Percentiles rank a stretch among this genome's conserved stretches.
Evolutionary conservation across 1,140 invertebrate species (phyloP).

Genomic region (Paraescarpia echinospica): DNA sequence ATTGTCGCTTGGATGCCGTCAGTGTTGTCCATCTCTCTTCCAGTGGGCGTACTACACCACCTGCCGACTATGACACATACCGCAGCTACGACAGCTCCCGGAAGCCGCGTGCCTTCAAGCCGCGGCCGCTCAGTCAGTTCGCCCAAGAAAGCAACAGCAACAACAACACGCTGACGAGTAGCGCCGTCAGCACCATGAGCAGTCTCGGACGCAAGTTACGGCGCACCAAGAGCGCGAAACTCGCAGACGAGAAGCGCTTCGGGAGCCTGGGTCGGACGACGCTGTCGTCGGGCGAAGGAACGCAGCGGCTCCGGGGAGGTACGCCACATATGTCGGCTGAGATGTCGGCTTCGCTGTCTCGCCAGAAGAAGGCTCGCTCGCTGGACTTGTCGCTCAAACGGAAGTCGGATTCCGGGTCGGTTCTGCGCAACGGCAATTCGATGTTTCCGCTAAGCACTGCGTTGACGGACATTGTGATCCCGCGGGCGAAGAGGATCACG

Average conservation of each 20-base stretch:
- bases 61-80: background rate
- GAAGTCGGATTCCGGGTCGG: background rate
- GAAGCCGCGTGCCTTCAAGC: slow-evolving; percentile 2
- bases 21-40: background rate
- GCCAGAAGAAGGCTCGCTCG: background rate
- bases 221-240: background rate
- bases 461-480: background rate
- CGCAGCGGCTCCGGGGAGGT: background rate
- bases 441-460: background rate
- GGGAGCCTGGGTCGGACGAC: background rate
- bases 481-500: background rate
- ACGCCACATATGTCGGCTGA: slow-evolving; percentile 2
- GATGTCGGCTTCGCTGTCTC: background rate
- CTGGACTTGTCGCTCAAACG: background rate
- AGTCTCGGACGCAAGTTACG: slow-evolving; percentile 9
- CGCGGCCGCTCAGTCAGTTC: background rate
- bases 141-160: background rate
- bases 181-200: background rate
- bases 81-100: slow-evolving; percentile 9
- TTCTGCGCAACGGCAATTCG: background rate
- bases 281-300: background rate
- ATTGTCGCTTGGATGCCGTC: background rate
- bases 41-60: background rate
- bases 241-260: background rate
- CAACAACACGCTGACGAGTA: background rate